Conservation (phyloP, 2,113 vertebrate species). For the Oenanthe oenanthe region DNA sequence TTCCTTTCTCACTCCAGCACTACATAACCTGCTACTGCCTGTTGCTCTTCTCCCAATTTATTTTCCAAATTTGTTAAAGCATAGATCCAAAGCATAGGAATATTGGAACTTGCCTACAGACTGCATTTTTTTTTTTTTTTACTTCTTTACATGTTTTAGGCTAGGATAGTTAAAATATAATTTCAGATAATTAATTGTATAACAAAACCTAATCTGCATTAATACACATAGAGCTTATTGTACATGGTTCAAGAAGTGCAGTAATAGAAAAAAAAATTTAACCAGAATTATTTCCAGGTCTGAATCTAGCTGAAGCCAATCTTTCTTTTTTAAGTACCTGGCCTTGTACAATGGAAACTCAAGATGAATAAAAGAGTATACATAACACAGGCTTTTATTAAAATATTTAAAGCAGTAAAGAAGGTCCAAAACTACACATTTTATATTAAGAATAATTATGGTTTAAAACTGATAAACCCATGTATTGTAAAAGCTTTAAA, state of each 20-base stretch:
- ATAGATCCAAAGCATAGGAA: background rate
- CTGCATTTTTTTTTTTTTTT: background rate
- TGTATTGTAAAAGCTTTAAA: background rate
- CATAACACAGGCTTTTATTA: background rate
- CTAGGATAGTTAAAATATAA: background rate
- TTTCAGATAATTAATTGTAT: background rate
- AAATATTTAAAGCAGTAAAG: conserved; percentile 17
- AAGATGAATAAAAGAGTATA: background rate
- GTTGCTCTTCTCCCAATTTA: background rate
- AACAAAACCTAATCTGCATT: background rate
- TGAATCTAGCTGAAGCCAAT: background rate
- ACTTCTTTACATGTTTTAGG: background rate
- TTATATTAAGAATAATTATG: conserved; percentile 35
- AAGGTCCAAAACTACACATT: background rate
- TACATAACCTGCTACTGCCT: background rate
- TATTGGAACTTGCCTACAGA: background rate
- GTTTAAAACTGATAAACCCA: conserved; percentile 22
- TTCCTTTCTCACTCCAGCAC: background rate
- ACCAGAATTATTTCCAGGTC: background rate
- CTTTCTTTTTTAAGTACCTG: background rate
- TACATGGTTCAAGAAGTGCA: background rate
- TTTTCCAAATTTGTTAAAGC: background rate
- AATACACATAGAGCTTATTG: background rate
- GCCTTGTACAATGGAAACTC: background rate
- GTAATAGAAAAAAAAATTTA: background rate